Base-by-base conservation (phyloP, 2,797 vertebrate genomes). In the Glyptemys insculpta region DNA sequence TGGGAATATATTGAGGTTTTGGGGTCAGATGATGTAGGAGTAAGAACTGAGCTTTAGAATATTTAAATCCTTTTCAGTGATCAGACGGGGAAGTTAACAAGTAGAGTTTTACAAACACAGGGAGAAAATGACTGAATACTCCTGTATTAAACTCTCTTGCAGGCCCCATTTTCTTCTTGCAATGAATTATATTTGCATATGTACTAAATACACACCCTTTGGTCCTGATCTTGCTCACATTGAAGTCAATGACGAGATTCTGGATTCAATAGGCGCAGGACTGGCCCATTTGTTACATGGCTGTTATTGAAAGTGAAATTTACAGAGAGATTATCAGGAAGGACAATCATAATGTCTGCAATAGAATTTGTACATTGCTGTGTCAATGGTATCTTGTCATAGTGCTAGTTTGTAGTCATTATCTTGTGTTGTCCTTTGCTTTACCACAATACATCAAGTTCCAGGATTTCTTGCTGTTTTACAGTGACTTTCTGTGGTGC, bases 401-500 rank as follows among this genome's bases (percentile, higher is more conserved):
- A 49, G 14, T 31, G 29, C 25, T 47, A 49, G 74, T 31, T 49
- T 29, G 74, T 78, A 78, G 44, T 78, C 44, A 76, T 76, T 16
- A 76, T 76, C 41, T 76, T 76, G 12, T 76, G 72, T 47, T 47
- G 44, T 76, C 23, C 25, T 76, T 76, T 74, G 5, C 37, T 74
- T 74, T 44, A 74, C 41, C 21, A 27, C 12, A 12, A 27, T 74
- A 74, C 6, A 44, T 41, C 72, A 47, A 16, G 41, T 47, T 78
- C 74, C 15, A 49, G 41, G 74, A 47, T 49, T 78, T 10, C 44
- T 78, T 96, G 93, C 52, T 16, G 91, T 85, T 93, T 91, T 97
- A 93, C 94, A 94, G 86, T 86, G 90, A 80, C 86, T 54, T 41
- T 94, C 92, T 92, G 83, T 56, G 2, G 89, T 80, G 79, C 89